phyloP scores from a whole-genome alignment of 2,113 vertebrate species.

The Columbina picui region DNA sequence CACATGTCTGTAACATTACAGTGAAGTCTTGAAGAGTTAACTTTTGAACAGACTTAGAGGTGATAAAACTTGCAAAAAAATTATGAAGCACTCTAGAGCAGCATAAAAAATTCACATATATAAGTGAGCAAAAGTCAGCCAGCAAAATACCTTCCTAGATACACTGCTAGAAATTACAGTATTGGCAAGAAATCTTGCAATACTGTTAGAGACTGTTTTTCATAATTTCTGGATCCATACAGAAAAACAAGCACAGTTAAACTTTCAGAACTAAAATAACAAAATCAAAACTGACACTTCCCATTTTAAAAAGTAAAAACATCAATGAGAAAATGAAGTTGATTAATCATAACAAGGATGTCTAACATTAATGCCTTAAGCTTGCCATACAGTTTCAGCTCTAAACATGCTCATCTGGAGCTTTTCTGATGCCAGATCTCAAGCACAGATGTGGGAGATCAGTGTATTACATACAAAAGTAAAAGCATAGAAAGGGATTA shows the following conservation, averaged over 20 bases:
- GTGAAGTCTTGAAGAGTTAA: not conserved
- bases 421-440: not conserved
- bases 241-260: not conserved
- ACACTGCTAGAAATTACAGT: not conserved
- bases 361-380: not conserved
- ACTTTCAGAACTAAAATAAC: not conserved
- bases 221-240: not conserved
- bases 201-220: not conserved
- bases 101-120: not conserved
- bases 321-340: not conserved
- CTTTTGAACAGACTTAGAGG: not conserved
- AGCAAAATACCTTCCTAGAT: not conserved
- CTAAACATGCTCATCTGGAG: not conserved
- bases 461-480: not conserved
- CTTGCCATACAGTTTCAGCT: not conserved
- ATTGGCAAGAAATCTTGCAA: not conserved
- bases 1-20: not conserved
- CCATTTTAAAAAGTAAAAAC: not conserved
- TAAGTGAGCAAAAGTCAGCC: not conserved
- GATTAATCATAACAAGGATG: not conserved
- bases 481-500: not conserved
- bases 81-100: not conserved
- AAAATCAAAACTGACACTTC: not conserved
- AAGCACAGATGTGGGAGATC: not conserved
- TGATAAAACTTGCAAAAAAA: not conserved